These are phyloP conservation scores for Spisula subtruncata DNA, from an alignment of 2,888 invertebrate species.

Conservation along the genomic window DNA sequence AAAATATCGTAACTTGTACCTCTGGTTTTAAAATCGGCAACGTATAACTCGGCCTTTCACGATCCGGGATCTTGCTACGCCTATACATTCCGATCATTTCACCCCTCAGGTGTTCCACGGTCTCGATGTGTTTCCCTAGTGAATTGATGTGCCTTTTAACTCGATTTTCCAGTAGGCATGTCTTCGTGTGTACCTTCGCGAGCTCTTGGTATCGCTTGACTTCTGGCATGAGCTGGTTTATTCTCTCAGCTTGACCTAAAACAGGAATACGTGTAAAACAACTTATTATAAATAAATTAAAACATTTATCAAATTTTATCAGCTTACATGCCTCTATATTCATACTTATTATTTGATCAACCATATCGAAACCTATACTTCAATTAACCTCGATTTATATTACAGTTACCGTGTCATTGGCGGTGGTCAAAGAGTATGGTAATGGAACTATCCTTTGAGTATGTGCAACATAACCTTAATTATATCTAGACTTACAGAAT, in stretches of 20 bases:
- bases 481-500: too few relatives aligned
- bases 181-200: not conserved
- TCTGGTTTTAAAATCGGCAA: not conserved
- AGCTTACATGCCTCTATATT: too few relatives aligned
- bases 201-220: not conserved
- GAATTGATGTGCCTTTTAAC: not conserved
- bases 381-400: too few relatives aligned
- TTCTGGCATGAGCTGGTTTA: not conserved
- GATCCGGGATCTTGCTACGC: slow-evolving; percentile 44
- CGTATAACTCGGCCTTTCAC: slow-evolving; percentile 34
- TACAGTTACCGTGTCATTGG: too few relatives aligned
- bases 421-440: too few relatives aligned
- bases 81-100: slow-evolving; percentile 41
- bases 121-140: not conserved
- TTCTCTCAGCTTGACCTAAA: not conserved
- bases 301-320: too few relatives aligned
- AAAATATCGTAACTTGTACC: not conserved
- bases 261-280: not conserved
- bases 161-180: not conserved
- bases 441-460: not conserved
- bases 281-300: too few relatives aligned
- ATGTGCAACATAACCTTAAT: too few relatives aligned
- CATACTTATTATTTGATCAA: too few relatives aligned
- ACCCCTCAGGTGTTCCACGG: slow-evolving; percentile 17
- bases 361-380: too few relatives aligned